phyloP scores from a whole-genome alignment of 2,888 invertebrate genomes.

The Trachelus troglodyta region DNA sequence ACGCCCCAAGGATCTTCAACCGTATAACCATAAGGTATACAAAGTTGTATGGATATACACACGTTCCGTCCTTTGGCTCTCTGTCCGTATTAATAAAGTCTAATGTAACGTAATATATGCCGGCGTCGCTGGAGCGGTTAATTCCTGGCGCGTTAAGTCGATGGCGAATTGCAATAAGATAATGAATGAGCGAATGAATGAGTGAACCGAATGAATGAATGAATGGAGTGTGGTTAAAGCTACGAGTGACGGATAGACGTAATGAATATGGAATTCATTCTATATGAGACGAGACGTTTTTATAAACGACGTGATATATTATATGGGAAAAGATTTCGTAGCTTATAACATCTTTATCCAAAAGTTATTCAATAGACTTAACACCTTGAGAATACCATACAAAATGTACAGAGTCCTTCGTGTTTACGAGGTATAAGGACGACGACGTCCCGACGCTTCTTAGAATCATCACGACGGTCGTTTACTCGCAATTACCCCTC shows the following conservation, averaged over 20 bases:
- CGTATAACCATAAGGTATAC: neutral
- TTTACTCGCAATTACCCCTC: neutral
- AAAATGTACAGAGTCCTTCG: neutral
- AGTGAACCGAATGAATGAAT: neutral
- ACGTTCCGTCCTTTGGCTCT: neutral
- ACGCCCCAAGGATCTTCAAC: neutral
- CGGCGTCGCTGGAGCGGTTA: constrained; percentile 11
- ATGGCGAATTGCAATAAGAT: constrained; percentile 18
- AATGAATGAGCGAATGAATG: constrained; percentile 6
- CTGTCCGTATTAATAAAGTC: constrained; percentile 7
- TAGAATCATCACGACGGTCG: neutral
- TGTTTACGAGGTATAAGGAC: neutral
- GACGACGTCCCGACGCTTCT: neutral
- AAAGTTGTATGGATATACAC: neutral
- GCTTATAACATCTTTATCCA: neutral
- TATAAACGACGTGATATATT: neutral
- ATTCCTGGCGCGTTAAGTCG: constrained; percentile 17
- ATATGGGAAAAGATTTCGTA: neutral
- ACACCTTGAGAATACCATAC: neutral
- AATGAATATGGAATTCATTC: neutral
- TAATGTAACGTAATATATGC: constrained; percentile 8
- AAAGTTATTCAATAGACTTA: neutral
- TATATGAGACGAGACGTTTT: neutral
- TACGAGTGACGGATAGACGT: neutral
- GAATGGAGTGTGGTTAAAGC: neutral